Base-by-base conservation (phyloP, 2,888 invertebrate genomes). In the Silvanus unidentatus region DNA sequence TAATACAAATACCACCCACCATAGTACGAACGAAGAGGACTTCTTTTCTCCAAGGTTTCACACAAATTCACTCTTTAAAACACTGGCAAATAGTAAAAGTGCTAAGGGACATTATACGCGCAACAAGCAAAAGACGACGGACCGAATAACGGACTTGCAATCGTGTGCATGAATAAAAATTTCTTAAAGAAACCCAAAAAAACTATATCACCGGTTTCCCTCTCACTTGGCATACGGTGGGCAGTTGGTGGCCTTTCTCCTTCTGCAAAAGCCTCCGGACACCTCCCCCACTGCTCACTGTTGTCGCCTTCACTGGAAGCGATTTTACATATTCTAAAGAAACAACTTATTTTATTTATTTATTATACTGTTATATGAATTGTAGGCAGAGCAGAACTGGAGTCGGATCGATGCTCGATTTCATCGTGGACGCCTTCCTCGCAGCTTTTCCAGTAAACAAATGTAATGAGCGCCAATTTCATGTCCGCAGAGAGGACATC, bases 161-260 rank as follows among this genome's bases (percentile, higher is more conserved):
- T 12, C 4, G 16, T n/a, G 4, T 15, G 37, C 37, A 37, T 37
- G 37, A 37, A 16, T 39, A 39, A 40, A 30, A 40, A 40, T 40
- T 40, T 40, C 41, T 28, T 29, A 40, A 40, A 40, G 13, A 10
- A 32, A 40, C 13, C 39, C 30, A 35, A 39, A 40, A 40, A 40
- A 40, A 40, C 32, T 40, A 27, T 40, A 40, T 40, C 41, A 40
- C 41, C 29, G 41, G 41, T 40, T 40, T 40, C 41, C 41, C 41
- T 40, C 41, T 40, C 41, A 40, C 41, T 40, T 40, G 39, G 27
- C 39, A 8, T 4, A 37, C 37, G 37, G 37, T 37, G 37, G 37
- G 37, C 37, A 37, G 37, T 37, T 37, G 32, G 22, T 13, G 30
- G 30, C 32, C 32, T 40, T 32, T 40, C 41, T 37, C 37, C 37